Base-by-base conservation (phyloP, 1,140 invertebrate genomes). In the Ceratosolen solmsi region DNA sequence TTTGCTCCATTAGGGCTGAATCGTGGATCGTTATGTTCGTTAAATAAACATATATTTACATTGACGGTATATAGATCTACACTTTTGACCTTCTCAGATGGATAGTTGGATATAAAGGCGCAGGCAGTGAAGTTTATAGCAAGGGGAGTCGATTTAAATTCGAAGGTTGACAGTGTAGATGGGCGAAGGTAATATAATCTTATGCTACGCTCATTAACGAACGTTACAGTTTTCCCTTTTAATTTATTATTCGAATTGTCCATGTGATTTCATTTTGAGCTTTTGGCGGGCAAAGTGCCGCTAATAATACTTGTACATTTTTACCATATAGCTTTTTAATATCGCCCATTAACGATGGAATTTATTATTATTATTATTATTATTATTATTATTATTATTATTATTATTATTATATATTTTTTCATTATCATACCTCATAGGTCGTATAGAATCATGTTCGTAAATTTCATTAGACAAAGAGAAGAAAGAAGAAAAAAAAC, bases 391-490 rank as follows among this genome's bases (percentile, higher is more conserved):
- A 46, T 13, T 13, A 46, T 46, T 13, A 46, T 46, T 46, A 46
- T 46, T 46, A 46, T 46, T 46, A 46, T 46, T 46, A 46, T 46
- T 46, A 46, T 5, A 8, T 46, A 13, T 46, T 63, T 68, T 68
- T 68, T 68, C 63, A 68, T 68, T 68, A 68, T 68, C 36, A 68
- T 68, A 68, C 38, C 38, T 68, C 63, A 38, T 68, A 68, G 33
- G 38, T 20, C 0, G 33, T 38, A n/a, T n/a, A n/a, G n/a, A 7
- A 71, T 71, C 41, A 11, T 27, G n/a, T 71, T 70, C 68, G 25
- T 15, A 46, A 71, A 71, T 71, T 41, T 71, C 25, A 30, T 71
- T 49, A 46, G n/a, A n/a, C n/a, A n/a, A n/a, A n/a, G n/a, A n/a
- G n/a, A n/a, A n/a, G n/a, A n/a, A n/a, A n/a, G n/a, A n/a, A n/a